phyloP scores from a whole-genome alignment of 2,888 invertebrate species.

The Latheticus oryzae region DNA sequence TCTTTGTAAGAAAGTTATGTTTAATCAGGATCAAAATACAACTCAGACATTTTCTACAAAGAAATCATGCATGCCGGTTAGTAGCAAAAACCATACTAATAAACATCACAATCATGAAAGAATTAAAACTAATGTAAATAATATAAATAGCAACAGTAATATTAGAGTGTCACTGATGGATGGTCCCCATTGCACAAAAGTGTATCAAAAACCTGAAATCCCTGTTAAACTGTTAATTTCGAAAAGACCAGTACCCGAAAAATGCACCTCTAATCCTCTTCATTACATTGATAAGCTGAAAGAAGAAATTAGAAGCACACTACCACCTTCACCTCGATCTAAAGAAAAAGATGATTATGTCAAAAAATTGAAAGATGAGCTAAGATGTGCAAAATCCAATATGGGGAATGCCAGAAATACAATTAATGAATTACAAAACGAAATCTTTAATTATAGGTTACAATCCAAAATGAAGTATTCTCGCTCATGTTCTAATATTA shows the following conservation, averaged over 20 bases:
- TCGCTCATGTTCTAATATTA: slow-evolving; percentile 13
- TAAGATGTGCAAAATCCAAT: slow-evolving; percentile 30
- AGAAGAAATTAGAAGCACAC: slow-evolving; percentile 40
- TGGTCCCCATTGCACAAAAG: slow-evolving; percentile 9
- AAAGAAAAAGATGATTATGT: slow-evolving; percentile 36
- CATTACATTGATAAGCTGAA: slow-evolving; percentile 27
- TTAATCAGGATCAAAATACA: too few species aligned
- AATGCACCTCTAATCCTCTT: not conserved
- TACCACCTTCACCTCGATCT: not conserved
- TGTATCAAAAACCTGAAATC: not conserved
- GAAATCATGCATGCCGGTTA: not conserved
- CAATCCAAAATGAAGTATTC: slow-evolving; percentile 12
- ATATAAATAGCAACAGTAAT: slow-evolving; percentile 17
- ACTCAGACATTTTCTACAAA: not conserved
- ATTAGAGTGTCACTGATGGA: slow-evolving; percentile 10
- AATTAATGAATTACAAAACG: slow-evolving; percentile 47
- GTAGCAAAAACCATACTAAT: too few species aligned
- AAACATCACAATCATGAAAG: not conserved
- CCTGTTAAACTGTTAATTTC: too few species aligned
- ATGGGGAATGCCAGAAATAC: slow-evolving; percentile 41
- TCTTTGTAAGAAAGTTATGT: too few species aligned
- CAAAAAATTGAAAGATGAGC: slow-evolving; percentile 46
- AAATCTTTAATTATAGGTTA: slow-evolving; percentile 41
- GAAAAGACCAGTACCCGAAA: not conserved
- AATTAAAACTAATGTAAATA: slow-evolving; percentile 17